Percentiles rank a stretch among this genome's conserved stretches.
Evolutionary conservation across 2,113 vertebrate species (phyloP).

Genomic region (Seriola rivoliana): DNA sequence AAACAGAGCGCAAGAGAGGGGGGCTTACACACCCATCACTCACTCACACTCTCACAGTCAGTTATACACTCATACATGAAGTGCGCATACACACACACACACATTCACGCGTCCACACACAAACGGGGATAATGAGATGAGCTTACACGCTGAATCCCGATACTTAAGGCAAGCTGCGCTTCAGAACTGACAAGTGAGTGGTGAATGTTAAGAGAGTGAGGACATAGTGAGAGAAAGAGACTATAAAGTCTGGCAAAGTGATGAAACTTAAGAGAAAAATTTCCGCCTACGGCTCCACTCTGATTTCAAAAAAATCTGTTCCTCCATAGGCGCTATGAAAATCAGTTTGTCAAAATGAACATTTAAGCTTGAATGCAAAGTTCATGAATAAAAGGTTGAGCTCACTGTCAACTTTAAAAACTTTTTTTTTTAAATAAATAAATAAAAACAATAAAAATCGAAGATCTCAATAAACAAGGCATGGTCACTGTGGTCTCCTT

Average conservation of each 20-base stretch:
- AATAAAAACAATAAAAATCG: neutral
- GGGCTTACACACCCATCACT: constrained; percentile 81
- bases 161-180: constrained; percentile 78
- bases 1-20: constrained; percentile 77
- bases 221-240: constrained; percentile 64
- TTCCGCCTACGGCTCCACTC: constrained; percentile 34
- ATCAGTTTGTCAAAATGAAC: constrained; percentile 41
- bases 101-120: constrained; percentile 22
- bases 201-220: constrained; percentile 74
- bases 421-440: neutral
- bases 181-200: constrained; percentile 77
- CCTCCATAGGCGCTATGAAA: constrained; percentile 36
- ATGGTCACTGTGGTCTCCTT: constrained; percentile 28
- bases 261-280: constrained; percentile 76
- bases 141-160: constrained; percentile 76
- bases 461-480: constrained; percentile 9
- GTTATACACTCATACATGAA: constrained; percentile 62
- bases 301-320: constrained; percentile 44
- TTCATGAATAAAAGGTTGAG: neutral
- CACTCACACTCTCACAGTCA: constrained; percentile 77
- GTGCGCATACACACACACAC: constrained; percentile 20
- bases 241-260: constrained; percentile 75
- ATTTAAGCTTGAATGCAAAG: constrained; percentile 14
- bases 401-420: neutral
- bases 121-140: constrained; percentile 79